Conservation (phyloP, 2,797 vertebrate species). For the Xenentodon cancila region DNA sequence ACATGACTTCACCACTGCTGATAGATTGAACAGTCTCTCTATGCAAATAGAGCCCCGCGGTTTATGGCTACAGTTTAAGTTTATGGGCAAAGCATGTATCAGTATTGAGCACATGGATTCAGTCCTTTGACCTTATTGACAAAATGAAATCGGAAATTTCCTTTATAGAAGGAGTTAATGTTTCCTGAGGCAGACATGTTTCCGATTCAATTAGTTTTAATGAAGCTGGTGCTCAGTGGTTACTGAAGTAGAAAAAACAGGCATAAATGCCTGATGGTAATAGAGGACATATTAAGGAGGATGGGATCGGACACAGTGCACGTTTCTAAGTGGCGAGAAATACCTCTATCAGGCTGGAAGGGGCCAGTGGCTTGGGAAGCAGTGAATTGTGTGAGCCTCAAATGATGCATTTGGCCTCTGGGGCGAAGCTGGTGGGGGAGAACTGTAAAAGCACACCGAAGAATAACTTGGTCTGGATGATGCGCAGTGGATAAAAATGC, state of each 20-base stretch:
- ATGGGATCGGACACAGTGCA: slow-evolving; percentile 75
- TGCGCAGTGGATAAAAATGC: slow-evolving; percentile 16
- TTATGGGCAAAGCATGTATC: slow-evolving; percentile 59
- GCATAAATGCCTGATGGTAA: slow-evolving; percentile 96
- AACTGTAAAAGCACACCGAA: slow-evolving; percentile 55
- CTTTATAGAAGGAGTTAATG: slow-evolving; percentile 96
- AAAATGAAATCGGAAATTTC: slow-evolving; percentile 82
- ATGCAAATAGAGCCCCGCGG: slow-evolving; percentile 23
- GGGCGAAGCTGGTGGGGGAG: slow-evolving; percentile 66
- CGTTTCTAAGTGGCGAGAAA: slow-evolving; percentile 93
- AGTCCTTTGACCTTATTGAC: slow-evolving; percentile 86
- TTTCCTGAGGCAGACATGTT: slow-evolving; percentile 98
- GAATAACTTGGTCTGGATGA: slow-evolving; percentile 44
- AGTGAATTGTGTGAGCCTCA: slow-evolving; percentile 75
- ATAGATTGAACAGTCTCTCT: slow-evolving; percentile 2
- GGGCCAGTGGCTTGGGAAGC: slow-evolving; percentile 69
- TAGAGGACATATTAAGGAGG: slow-evolving; percentile 93
- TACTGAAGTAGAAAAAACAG: slow-evolving; percentile 98
- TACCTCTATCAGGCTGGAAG: slow-evolving; percentile 83
- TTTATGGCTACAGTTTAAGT: slow-evolving; percentile 39
- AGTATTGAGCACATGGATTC: slow-evolving; percentile 73
- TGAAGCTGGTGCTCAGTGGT: slow-evolving; percentile 98
- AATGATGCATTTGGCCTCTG: slow-evolving; percentile 76
- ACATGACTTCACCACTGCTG: slow-evolving; percentile 1
- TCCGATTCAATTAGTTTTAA: slow-evolving; percentile 99